These are phyloP conservation scores for Lasioglossum leucozonium DNA, from an alignment of 2,888 invertebrate genomes.

Conservation along the genomic window DNA sequence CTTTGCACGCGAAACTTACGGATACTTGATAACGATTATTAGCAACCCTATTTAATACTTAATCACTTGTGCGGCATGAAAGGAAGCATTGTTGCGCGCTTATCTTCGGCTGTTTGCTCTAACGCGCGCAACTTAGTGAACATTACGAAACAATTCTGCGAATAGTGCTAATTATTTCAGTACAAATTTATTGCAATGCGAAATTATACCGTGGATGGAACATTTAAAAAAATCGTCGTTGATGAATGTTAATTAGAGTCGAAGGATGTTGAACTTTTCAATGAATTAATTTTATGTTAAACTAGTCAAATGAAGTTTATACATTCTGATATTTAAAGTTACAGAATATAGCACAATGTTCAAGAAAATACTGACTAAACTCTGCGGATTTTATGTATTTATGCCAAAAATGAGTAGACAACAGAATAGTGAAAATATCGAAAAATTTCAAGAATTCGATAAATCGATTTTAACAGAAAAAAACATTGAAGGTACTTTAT, in stretches of 20 bases:
- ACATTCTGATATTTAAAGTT: too few species aligned
- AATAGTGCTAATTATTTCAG: not conserved
- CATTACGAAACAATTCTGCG: not conserved
- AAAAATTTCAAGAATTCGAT: too few species aligned
- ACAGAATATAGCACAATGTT: too few species aligned
- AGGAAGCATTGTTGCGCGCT: not conserved
- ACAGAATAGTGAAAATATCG: too few species aligned
- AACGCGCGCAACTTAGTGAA: not conserved
- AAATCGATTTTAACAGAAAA: too few species aligned
- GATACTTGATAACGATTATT: not conserved
- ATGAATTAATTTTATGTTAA: too few species aligned
- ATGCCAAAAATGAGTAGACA: too few species aligned
- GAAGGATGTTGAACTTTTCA: too few species aligned
- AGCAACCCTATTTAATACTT: not conserved
- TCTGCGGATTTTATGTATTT: too few species aligned
- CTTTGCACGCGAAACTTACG: not conserved
- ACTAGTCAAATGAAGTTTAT: too few species aligned
- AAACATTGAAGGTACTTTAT: not conserved
- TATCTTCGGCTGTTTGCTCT: not conserved
- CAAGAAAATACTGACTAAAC: too few species aligned
- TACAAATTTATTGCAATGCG: not conserved
- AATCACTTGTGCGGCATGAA: not conserved
- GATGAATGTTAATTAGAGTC: too few species aligned
- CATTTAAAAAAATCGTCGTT: not conserved
- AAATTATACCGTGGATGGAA: not conserved